Evolutionary conservation across 2,797 vertebrate genomes (phyloP).

Genomic region (Darevskia nairensis): DNA sequence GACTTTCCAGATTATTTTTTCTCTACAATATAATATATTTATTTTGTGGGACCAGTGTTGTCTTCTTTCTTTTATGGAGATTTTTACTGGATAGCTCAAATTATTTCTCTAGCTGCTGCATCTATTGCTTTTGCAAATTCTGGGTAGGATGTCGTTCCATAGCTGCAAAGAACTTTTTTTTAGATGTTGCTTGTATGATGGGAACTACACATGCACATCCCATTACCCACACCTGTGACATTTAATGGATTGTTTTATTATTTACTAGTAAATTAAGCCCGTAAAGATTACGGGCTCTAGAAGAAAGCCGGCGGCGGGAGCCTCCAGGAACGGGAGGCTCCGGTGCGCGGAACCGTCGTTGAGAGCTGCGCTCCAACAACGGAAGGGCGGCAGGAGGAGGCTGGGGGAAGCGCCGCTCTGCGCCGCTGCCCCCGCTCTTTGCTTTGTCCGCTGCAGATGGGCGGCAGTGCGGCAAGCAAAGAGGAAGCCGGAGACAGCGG

Average conservation of each 20-base stretch:
- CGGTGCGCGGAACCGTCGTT: no score
- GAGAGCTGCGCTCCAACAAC: no score
- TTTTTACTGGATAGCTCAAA: neutral
- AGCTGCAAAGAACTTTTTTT: neutral
- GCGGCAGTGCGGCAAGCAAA: no score
- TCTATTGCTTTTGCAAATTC: neutral
- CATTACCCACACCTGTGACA: neutral
- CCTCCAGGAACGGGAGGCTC: no score
- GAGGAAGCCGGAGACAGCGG: no score
- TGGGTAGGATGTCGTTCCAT: neutral
- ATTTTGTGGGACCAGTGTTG: neutral
- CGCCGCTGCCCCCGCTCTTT: no score
- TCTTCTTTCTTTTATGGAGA: neutral
- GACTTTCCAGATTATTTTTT: neutral
- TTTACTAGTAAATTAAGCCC: no score
- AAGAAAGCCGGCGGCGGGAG: no score
- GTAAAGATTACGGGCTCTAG: no score
- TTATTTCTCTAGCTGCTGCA: neutral
- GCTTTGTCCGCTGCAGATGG: no score
- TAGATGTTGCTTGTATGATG: neutral
- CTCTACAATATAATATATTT: neutral
- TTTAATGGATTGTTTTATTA: neutral
- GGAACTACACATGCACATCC: neutral
- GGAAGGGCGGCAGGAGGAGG: no score
- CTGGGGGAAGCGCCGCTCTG: no score